Evolutionary conservation across 2,797 vertebrate species (phyloP), one percentile per base, ranked within the genome.

Genomic region (Phataginus tetradactyla): DNA sequence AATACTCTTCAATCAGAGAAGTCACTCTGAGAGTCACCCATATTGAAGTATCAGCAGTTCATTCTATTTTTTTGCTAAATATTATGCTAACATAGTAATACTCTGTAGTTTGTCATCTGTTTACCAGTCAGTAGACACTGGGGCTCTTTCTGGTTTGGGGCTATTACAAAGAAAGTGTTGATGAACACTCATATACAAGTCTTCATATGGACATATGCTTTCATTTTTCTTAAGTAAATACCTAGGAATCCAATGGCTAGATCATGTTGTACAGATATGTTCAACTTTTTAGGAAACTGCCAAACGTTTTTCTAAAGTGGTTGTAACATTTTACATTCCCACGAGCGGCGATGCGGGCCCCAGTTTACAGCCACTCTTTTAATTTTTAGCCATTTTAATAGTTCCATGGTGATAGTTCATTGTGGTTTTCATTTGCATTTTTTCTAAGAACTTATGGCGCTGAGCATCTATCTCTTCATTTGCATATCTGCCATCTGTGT

Each of bases 351-450:
- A 75, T 51, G 25, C 4, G 42, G 81, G 4, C 5, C 64, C 0
- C 7, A 72, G 45, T 45, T 45, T 45, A 45, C 45, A 2, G 10
- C 10, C 45, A 45, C 45, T 45, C 45, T 80, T 92, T 80, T 92
- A 29, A 53, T 90, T 90, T 94, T 83, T 37, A 86, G 5, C 34
- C 51, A 86, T 75, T 81, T 83, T 72, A 49, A 85, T 64, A 77
- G 9, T 51, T 94, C 63, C 25, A 77, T 23, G 32, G 2, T 92
- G 32, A 18, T 37, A 51, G 68, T 53, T 55, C 64, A 64, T 49
- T 92, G 63, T 61, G 49, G 49, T 15, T 85, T 96, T 34, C 34
- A 81, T 72, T 79, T 78, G 14, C 20, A 37, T 45, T 86, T 96
- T 86, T 57, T 45, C n/a, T 77, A 90, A 64, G 92, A 25, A 51